Base-by-base conservation (phyloP, 2,797 vertebrate species). In the Melanotaenia parkinsoni region DNA sequence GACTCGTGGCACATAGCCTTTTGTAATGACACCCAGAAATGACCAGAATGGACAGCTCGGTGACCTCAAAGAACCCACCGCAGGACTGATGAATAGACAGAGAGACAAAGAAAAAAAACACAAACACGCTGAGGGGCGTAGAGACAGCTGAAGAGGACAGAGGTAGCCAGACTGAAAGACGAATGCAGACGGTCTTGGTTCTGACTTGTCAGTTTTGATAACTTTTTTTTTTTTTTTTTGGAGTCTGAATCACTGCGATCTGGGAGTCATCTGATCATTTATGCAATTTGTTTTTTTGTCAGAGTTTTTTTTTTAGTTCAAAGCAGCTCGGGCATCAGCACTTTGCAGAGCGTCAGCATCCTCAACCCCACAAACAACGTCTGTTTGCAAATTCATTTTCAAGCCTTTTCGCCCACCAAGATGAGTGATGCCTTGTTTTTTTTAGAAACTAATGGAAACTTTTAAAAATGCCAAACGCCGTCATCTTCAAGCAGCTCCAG, bases 21-120 rank as follows among this genome's bases (percentile, higher is more conserved):
- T 89, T 88, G 87, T 91, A 83, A 86, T 90, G 82, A 88, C 88
- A 84, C 86, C 79, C 85, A 87, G 88, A 90, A 90, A 87, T 75
- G 76, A 87, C 85, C 81, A 91, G 84, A 89, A 82, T 65, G 68
- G 82, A 84, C 84, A 54, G 82, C 74, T 63, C 40, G 3, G 75
- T 78, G 88, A 87, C 89, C 89, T 91, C 63, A 56, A 86, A 86
- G 16, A 30, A 86, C 87, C 80, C 30, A 4, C 54, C 33, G 76
- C 69, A 38, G 64, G 58, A 53, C 77, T 64, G 72, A 85, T 90
- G 89, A 88, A 90, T 77, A 76, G 83, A 80, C 63, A 64, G 74
- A 84, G 76, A 67, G 80, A 74, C 78, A 65, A 28, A 26, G 72
- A 59, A 77, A 83, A 72, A 67, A 84, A 70, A 70, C 5, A 73